Evolutionary conservation across 2,113 vertebrate species (phyloP).

Genomic region (Colistium nudipinnis): DNA sequence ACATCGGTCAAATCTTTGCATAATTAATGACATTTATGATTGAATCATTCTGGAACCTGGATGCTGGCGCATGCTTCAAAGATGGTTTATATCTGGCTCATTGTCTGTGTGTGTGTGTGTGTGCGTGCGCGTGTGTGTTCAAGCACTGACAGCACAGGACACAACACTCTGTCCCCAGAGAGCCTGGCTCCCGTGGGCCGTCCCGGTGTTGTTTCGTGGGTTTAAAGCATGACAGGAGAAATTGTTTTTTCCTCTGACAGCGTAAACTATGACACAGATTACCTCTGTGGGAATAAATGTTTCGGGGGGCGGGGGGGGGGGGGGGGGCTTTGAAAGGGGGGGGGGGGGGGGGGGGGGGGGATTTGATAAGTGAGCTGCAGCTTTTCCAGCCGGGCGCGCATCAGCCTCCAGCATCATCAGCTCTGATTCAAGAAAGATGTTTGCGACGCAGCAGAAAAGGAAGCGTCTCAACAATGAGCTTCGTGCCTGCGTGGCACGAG

Average conservation of each 20-base stretch:
- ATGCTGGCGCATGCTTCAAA: too few relatives aligned
- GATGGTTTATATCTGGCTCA: not conserved
- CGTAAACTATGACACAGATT: conserved; percentile 20
- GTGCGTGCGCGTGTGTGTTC: not conserved
- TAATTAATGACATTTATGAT: not conserved
- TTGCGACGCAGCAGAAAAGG: conserved; percentile 37
- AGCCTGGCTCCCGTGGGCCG: not conserved
- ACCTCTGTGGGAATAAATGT: conserved; percentile 7
- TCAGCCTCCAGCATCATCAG: conserved; percentile 4
- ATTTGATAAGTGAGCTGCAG: conserved; percentile 28
- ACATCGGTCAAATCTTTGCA: not conserved
- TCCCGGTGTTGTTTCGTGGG: conserved; percentile 1
- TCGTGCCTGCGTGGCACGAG: conserved; percentile 13
- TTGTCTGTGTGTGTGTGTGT: not conserved
- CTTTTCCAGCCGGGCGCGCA: conserved; percentile 1
- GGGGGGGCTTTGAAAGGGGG: conserved; percentile 24
- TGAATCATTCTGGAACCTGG: not conserved
- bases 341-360: not conserved
- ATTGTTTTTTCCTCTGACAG: conserved; percentile 30
- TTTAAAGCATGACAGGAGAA: conserved; percentile 21
- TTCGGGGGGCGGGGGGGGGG: too few relatives aligned
- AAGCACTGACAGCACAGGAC: not conserved
- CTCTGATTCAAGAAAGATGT: conserved; percentile 23
- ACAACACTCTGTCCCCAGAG: not conserved
- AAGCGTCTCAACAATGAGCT: conserved; percentile 24